Percentiles rank a stretch among this genome's conserved stretches.
Evolutionary conservation across 1,140 invertebrate genomes (phyloP).

Genomic region (Aphidius ervi): DNA sequence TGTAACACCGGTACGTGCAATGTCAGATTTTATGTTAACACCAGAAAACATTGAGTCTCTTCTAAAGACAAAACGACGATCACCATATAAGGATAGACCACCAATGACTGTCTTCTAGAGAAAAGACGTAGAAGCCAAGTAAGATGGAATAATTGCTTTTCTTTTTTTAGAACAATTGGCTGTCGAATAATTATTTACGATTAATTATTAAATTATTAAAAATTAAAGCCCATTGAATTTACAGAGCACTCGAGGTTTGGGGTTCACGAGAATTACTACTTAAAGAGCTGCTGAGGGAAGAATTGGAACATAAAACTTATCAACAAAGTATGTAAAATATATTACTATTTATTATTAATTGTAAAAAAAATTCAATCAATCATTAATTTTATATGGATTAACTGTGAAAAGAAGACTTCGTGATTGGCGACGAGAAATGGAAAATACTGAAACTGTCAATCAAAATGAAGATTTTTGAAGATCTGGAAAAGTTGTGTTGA

Average conservation of each 20-base stretch:
- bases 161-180: no score
- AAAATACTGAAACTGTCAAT: constrained; percentile 54
- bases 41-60: constrained; percentile 78
- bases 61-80: constrained; percentile 86
- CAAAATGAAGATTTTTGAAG: constrained; percentile 63
- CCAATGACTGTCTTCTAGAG: constrained; percentile 92
- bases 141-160: no score
- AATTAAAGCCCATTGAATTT: constrained; percentile 22
- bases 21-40: constrained; percentile 88
- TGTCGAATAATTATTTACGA: no score
- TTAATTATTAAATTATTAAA: no score
- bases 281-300: constrained; percentile 72
- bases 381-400: constrained; percentile 61
- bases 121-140: constrained; percentile 92
- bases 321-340: constrained; percentile 67
- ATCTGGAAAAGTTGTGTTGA: constrained; percentile 84
- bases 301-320: constrained; percentile 72
- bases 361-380: neutral
- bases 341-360: neutral
- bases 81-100: constrained; percentile 87
- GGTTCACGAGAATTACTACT: constrained; percentile 76
- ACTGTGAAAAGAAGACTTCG: constrained; percentile 78
- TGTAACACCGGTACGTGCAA: constrained; percentile 85
- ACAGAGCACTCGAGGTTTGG: constrained; percentile 81
- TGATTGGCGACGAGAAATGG: constrained; percentile 75